These are phyloP conservation scores for Corythornis madagascariensis DNA, from an alignment of 2,113 vertebrate species.

Conservation along the genomic window DNA sequence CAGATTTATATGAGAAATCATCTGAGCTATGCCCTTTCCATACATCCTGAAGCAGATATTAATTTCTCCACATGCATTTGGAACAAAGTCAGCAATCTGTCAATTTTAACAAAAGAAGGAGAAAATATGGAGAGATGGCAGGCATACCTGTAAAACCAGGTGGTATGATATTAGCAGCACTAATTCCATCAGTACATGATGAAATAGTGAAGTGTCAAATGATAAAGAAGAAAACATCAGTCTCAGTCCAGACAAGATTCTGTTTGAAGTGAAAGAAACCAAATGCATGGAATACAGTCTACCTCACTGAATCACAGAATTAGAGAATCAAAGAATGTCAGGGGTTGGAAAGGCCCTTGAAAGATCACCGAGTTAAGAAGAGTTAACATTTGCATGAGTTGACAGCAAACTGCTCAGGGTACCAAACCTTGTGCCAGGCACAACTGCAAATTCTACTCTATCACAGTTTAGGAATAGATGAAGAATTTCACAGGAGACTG, in stretches of 20 bases:
- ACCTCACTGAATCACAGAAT: not conserved
- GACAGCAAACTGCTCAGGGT: not conserved
- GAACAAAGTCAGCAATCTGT: not conserved
- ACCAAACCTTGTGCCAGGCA: not conserved
- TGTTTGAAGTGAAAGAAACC: not conserved
- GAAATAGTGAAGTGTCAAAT: not conserved
- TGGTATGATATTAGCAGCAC: not conserved
- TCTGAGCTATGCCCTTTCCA: not conserved
- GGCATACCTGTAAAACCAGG: not conserved
- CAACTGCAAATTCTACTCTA: not conserved
- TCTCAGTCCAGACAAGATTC: not conserved
- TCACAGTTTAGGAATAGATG: not conserved
- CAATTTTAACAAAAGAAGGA: not conserved
- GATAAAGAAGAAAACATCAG: not conserved
- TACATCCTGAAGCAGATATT: not conserved
- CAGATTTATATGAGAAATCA: not conserved
- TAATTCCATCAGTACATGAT: not conserved
- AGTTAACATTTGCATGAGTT: not conserved
- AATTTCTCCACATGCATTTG: not conserved
- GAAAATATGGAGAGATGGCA: not conserved
- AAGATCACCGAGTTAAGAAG: too few species aligned
- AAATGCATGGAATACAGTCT: not conserved
- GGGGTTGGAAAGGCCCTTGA: too few species aligned
- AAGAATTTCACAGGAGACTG: not conserved
- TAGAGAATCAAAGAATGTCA: too few species aligned